Evolutionary conservation across 2,113 vertebrate species (phyloP).

Genomic region (Heterochromis multidens): DNA sequence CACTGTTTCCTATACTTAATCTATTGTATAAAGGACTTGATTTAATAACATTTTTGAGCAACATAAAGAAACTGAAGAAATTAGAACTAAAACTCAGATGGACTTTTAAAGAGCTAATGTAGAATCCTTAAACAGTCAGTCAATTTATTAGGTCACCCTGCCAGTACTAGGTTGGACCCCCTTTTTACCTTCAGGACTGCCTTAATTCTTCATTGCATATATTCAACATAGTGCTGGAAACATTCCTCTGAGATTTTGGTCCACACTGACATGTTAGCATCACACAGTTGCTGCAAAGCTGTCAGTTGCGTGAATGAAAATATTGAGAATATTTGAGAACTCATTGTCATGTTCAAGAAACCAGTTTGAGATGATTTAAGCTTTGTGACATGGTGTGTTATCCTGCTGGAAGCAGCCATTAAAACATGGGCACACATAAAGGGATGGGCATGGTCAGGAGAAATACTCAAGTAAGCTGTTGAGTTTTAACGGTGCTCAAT

Average conservation of each 20-base stretch:
- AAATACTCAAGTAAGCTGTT: accelerated
- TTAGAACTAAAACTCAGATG: not conserved
- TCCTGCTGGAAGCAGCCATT: not conserved
- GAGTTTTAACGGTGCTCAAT: not conserved
- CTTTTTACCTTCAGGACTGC: not conserved
- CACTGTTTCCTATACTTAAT: not conserved
- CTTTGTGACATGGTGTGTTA: not conserved
- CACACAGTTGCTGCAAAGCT: not conserved
- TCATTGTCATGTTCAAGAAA: not conserved
- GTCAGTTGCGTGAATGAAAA: too few species aligned
- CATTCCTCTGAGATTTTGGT: not conserved
- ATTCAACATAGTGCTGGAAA: not conserved
- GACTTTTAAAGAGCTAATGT: not conserved
- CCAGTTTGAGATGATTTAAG: not conserved
- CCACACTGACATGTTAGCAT: not conserved
- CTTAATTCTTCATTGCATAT: not conserved
- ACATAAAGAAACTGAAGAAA: not conserved
- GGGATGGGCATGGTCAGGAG: not conserved
- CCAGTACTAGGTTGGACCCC: not conserved
- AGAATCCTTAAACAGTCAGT: too few species aligned
- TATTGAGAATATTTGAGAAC: not conserved
- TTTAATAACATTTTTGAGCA: not conserved
- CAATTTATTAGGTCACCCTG: not conserved
- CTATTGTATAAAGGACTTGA: not conserved
- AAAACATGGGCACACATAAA: accelerated